Conservation (phyloP, 2,888 invertebrate species). For the Hydrotaea diabolus region DNA sequence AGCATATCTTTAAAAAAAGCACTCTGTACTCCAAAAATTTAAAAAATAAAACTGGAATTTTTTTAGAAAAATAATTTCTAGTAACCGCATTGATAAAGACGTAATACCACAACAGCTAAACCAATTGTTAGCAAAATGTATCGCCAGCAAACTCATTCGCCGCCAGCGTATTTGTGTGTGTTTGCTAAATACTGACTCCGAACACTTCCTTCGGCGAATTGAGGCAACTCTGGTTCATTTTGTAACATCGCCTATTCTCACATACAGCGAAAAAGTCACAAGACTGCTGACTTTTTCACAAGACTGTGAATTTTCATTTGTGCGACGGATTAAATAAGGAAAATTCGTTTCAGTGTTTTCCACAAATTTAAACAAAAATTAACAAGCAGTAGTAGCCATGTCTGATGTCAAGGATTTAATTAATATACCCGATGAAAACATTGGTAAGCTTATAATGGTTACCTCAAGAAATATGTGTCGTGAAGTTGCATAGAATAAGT, state of each 20-base stretch:
- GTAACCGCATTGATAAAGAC: too few species aligned
- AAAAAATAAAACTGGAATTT: too few species aligned
- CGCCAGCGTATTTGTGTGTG: too few species aligned
- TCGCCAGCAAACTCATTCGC: too few species aligned
- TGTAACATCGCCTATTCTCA: too few species aligned
- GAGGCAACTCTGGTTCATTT: slow-evolving; percentile 16
- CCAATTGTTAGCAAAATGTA: too few species aligned
- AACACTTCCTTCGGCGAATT: slow-evolving; percentile 37
- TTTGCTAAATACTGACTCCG: neutral
- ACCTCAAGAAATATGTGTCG: neutral
- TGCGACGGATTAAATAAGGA: slow-evolving; percentile 60
- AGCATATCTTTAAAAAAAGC: too few species aligned
- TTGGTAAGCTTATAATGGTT: slow-evolving; percentile 88
- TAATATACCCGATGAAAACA: slow-evolving; percentile 90
- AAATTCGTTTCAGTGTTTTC: slow-evolving; percentile 56
- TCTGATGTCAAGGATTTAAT: slow-evolving; percentile 87
- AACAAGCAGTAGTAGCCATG: slow-evolving; percentile 73
- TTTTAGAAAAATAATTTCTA: too few species aligned
- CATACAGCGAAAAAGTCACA: slow-evolving; percentile 78
- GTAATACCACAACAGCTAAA: too few species aligned
- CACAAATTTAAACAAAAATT: slow-evolving; percentile 68
- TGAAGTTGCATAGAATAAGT: neutral
- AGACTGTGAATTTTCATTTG: slow-evolving; percentile 75
- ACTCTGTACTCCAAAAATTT: too few species aligned
- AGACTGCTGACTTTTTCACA: slow-evolving; percentile 71